Conservation (phyloP, 2,888 invertebrate species). For the Strigamia crassipes region DNA sequence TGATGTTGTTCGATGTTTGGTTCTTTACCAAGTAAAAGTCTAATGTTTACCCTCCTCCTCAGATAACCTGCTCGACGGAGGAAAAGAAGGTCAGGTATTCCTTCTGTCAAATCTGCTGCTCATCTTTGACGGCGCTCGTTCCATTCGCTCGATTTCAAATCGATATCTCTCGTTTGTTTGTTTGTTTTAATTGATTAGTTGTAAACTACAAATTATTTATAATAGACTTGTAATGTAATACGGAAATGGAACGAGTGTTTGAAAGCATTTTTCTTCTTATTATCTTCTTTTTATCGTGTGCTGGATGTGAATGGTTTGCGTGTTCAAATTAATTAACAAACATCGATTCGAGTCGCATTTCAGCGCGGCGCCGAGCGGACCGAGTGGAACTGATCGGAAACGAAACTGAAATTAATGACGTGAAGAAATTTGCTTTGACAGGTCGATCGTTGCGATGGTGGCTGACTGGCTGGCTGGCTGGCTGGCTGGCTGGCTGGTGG, state of each 20-base stretch:
- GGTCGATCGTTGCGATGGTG: no score
- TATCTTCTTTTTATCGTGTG: background rate
- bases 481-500: background rate
- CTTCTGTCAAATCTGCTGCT: conserved; percentile 45
- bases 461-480: no score
- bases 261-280: background rate
- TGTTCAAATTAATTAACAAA: no score
- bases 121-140: conserved; percentile 15
- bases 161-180: background rate
- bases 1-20: conserved; percentile 27
- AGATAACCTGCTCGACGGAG: conserved; percentile 48
- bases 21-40: conserved; percentile 26
- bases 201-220: no score
- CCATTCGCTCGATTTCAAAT: background rate
- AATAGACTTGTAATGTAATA: no score
- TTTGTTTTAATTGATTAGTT: background rate
- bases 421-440: no score
- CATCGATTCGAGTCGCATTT: no score
- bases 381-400: no score
- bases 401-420: no score
- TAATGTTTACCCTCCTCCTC: conserved; percentile 45
- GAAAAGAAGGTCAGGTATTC: conserved; percentile 48
- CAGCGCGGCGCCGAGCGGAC: no score
- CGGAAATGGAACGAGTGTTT: background rate
- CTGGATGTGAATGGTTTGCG: no score